Conservation (phyloP, 2,113 vertebrate genomes). For the Corythaeola cristata region DNA sequence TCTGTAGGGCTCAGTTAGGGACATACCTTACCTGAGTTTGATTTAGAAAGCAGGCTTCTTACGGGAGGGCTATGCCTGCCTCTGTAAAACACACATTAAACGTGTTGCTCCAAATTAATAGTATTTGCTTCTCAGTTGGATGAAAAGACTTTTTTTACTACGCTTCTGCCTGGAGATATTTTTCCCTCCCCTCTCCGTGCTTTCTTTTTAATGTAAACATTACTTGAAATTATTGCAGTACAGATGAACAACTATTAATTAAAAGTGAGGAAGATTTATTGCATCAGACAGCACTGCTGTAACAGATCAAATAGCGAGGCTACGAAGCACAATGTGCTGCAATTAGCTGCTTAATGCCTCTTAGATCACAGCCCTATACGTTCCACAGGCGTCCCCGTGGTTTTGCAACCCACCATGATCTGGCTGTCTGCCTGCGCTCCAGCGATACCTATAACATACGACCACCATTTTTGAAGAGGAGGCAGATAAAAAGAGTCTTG, state of each 20-base stretch:
- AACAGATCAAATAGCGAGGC: constrained; percentile 43
- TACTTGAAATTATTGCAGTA: constrained; percentile 58
- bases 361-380: not conserved
- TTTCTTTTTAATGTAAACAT: constrained; percentile 44
- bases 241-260: constrained; percentile 59
- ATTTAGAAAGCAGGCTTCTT: not conserved
- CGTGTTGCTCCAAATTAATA: not conserved
- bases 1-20: not conserved
- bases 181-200: not conserved
- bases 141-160: not conserved
- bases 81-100: not conserved
- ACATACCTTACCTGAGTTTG: not conserved
- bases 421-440: not conserved
- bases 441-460: not conserved
- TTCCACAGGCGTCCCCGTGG: not conserved
- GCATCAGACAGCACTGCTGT: not conserved
- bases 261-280: constrained; percentile 66
- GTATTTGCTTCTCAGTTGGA: constrained; percentile 21
- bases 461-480: not conserved
- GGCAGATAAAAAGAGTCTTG: not conserved
- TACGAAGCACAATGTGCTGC: not conserved
- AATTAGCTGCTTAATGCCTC: not conserved
- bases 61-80: not conserved
- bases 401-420: not conserved
- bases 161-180: constrained; percentile 19